Base-by-base conservation (phyloP, 2,113 vertebrate genomes). In the Nerophis lumbriciformis region DNA sequence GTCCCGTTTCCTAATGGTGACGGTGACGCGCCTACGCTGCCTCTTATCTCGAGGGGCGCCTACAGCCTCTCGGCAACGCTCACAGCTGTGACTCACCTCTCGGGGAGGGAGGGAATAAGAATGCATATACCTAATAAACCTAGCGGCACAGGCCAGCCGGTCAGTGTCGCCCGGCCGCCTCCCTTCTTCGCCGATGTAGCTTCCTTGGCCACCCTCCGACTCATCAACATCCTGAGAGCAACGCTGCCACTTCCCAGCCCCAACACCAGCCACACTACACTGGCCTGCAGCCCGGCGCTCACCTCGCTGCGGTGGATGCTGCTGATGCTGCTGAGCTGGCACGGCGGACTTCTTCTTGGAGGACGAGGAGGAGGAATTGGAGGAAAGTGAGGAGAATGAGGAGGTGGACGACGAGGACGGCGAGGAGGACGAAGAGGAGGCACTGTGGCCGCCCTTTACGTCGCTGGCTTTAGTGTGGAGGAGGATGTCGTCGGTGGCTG, bases 221-320 rank as follows among this genome's bases (percentile, higher is more conserved):
- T 85, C 82, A 85, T 88, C 72, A 78, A 83, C 67, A 83, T 88
- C 78, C 73, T 77, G 84, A 85, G 81, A 48, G 85, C 88, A 90
- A 84, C 50, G 69, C 58, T 78, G 65, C 85, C 85, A 83, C 59
- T 83, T 84, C 79, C 77, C 71, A 69, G 81, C 15, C 0, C 77
- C 78, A 70, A 85, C 73, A 73, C 80, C 85, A 78, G 77, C 70
- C 69, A 83, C 78, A 76, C 77, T 83, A 82, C 78, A 72, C 53
- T 56, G 53, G 68, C 75, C 77, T 77, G 75, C 44, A 70, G 86
- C 82, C 83, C 81, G 85, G 86, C 87, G 83, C 93, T 89, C 92
- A 99, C 96, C 95, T 96, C 95, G 95, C 90, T 94, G 93, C 88
- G 94, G 94, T 84, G 93, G 93, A 79, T 85, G 85, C 73, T 83